Evolutionary conservation across 2,888 invertebrate genomes (phyloP).

Genomic region (Neoascia interrupta): DNA sequence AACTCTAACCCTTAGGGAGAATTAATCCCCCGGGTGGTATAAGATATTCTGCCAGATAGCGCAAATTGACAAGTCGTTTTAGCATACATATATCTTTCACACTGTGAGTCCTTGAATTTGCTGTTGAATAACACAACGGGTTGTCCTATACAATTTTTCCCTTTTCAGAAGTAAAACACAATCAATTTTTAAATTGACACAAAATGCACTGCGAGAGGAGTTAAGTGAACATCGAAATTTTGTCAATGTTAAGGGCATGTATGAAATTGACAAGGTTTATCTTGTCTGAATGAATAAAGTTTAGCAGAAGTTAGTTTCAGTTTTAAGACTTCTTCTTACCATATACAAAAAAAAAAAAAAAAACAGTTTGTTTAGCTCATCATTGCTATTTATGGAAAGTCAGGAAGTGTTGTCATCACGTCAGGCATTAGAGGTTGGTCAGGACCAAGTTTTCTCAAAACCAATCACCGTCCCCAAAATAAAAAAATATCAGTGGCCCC

Average conservation of each 20-base stretch:
- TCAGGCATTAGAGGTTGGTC: no score
- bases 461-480: no score
- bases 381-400: no score
- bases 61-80: slow-evolving; percentile 21
- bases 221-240: slow-evolving; percentile 30
- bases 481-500: no score
- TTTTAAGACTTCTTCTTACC: no score
- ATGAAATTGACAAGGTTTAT: slow-evolving; percentile 23
- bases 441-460: no score
- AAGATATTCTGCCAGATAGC: slow-evolving; percentile 3
- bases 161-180: slow-evolving; percentile 41
- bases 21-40: neutral
- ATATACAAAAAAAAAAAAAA: no score
- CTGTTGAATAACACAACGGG: slow-evolving; percentile 30
- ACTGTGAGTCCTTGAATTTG: slow-evolving; percentile 42
- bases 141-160: slow-evolving; percentile 44
- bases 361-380: no score
- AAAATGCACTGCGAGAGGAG: slow-evolving; percentile 51
- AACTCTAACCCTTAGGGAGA: neutral
- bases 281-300: no score
- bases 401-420: no score
- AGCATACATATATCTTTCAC: no score
- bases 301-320: no score
- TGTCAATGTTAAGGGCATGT: slow-evolving; percentile 23
- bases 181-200: slow-evolving; percentile 59